Evolutionary conservation across 2,797 vertebrate genomes (phyloP), one percentile per base, ranked within the genome.

Genomic region (Cryptoblepharus egeriae): DNA sequence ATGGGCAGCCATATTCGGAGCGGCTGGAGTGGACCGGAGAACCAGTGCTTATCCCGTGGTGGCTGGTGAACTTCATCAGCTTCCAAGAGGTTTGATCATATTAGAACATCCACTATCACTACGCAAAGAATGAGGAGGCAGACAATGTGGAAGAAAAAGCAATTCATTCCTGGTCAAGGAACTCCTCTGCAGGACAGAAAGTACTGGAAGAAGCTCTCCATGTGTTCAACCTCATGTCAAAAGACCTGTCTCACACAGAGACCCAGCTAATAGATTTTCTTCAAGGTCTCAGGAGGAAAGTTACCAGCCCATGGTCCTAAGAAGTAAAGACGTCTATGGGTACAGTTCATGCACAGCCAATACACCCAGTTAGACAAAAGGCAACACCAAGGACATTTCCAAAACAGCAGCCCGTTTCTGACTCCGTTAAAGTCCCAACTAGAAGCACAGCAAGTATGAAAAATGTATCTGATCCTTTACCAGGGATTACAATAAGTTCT

Each of bases 101-200:
- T 88, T 86, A 87, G 90, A 93, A 92, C 45, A 57, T 88, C 83
- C 13, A n/a, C 82, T 92, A 95, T 93, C 94, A 95, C 93, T 95
- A 96, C 97, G 96, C 96, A 96, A 97, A 97, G 97, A 97, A 95
- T 94, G 93, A 95, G 96, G 95, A 96, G 86, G 96, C 87, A 92
- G 95, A 95, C 91, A 94, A 95, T 94, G 97, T 94, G 94, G 98
- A 98, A 92, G 95, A 96, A 91, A 97, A 96, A 94, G 98, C 98
- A 57, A 96, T 99, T 79, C 97, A 98, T 93, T 98, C 98, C 87
- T 99, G 98, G 98, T 98, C 98, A 0, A 96, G 98, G 90, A 97
- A 99, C 91, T 96, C 97, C 37, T 96, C 98, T 18, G 98, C 97
- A 26, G 98, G 98, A 76, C 97, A 98, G 37, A 96, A 95, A 61